Percentiles rank a stretch among this genome's conserved stretches.
Conservation (phyloP, 2,888 invertebrate genomes). For the Nebria salina region DNA sequence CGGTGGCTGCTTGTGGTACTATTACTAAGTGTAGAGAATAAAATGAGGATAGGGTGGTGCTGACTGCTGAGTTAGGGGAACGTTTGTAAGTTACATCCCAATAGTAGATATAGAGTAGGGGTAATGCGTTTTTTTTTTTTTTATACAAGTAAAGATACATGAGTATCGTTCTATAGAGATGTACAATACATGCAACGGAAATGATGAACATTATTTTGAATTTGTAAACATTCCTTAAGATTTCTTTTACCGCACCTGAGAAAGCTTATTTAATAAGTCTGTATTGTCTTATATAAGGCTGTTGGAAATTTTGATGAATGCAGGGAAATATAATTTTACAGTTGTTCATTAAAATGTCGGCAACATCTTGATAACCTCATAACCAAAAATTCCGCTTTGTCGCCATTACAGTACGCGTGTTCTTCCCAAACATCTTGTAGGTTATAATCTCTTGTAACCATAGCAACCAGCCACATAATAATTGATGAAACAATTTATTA, state of each 20-base stretch:
- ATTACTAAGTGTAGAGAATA: not conserved
- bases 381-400: constrained; percentile 11
- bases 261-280: no score
- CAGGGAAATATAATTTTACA: not conserved
- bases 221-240: not conserved
- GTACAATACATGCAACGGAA: not conserved
- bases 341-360: not conserved
- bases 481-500: not conserved
- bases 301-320: no score
- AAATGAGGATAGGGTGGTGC: not conserved
- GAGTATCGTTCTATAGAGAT: not conserved
- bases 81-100: not conserved
- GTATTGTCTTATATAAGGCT: no score
- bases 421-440: constrained; percentile 6
- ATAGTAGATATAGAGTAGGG: not conserved
- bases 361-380: constrained; percentile 11
- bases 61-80: not conserved
- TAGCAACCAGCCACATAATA: constrained; percentile 15
- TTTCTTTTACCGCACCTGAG: no score
- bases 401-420: constrained; percentile 18
- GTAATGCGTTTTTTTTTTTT: not conserved
- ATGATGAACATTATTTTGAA: not conserved
- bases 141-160: not conserved
- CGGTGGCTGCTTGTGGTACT: not conserved
- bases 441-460: constrained; percentile 11